These are phyloP conservation scores for Bombus difficillimus DNA, from an alignment of 1,140 invertebrate genomes.

Conservation along the genomic window DNA sequence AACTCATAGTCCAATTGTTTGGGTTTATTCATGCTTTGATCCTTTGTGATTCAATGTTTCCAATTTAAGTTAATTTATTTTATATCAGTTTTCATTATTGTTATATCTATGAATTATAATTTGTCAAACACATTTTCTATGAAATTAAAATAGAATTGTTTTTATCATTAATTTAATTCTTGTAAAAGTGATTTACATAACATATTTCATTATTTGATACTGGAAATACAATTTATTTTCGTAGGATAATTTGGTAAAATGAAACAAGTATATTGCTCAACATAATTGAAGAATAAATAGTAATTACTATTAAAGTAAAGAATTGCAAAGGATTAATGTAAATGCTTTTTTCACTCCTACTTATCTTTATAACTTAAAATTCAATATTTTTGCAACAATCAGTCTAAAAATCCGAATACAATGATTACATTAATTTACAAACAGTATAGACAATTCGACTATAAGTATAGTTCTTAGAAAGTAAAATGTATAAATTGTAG, in stretches of 20 bases:
- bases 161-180: background rate
- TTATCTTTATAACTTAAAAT: background rate
- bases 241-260: background rate
- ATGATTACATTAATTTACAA: background rate
- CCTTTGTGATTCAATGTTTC: conserved; percentile 40
- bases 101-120: background rate
- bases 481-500: conserved; percentile 41
- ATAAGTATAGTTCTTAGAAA: conserved; percentile 41
- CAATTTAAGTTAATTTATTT: background rate
- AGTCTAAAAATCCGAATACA: background rate
- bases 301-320: background rate
- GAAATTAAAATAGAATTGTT: background rate
- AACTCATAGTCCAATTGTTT: conserved; percentile 49
- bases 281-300: background rate
- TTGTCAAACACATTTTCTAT: background rate
- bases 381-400: background rate
- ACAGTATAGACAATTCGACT: conserved; percentile 47
- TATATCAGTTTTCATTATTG: background rate
- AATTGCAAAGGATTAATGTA: conserved; percentile 34
- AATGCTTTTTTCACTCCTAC: background rate
- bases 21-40: conserved; percentile 21
- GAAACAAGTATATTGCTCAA: background rate
- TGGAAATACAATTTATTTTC: background rate
- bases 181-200: background rate
- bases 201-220: background rate